phyloP scores from a whole-genome alignment of 2,113 vertebrate genomes.

The Dasyornis broadbenti region DNA sequence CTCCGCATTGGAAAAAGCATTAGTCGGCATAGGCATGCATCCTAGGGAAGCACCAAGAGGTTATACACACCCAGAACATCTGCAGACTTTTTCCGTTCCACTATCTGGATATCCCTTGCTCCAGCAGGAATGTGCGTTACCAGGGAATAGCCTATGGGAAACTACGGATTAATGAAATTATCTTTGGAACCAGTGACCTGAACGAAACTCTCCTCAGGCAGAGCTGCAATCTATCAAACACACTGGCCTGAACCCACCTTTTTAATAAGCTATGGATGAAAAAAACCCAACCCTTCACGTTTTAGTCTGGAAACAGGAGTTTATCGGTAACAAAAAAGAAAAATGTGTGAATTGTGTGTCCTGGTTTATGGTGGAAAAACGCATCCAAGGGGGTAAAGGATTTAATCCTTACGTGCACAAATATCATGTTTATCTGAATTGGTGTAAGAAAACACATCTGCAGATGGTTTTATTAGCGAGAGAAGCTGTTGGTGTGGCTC shows the following conservation, averaged over 20 bases:
- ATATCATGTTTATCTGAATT: background rate
- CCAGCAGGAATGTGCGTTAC: slow-evolving; percentile 95
- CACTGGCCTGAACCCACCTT: background rate
- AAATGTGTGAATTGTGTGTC: background rate
- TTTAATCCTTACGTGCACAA: too few relatives aligned
- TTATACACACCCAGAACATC: slow-evolving; percentile 86
- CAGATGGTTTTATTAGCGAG: background rate
- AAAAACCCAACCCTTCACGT: fast-evolving
- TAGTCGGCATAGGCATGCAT: background rate
- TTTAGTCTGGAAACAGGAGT: background rate
- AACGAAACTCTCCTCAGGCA: background rate
- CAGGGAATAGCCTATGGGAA: slow-evolving; percentile 85
- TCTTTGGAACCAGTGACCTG: background rate
- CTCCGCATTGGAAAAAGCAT: background rate
- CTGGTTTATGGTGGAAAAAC: background rate
- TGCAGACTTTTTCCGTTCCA: slow-evolving; percentile 93
- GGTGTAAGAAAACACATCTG: background rate
- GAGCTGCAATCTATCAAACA: background rate
- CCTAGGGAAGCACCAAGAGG: background rate
- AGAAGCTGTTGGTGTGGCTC: background rate
- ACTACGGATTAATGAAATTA: background rate
- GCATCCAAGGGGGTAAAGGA: background rate
- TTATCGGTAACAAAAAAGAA: fast-evolving
- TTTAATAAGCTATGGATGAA: background rate
- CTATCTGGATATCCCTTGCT: slow-evolving; percentile 94